Evolutionary conservation across 2,888 invertebrate genomes (phyloP).

Genomic region (Eudasyphora cyanicolor): DNA sequence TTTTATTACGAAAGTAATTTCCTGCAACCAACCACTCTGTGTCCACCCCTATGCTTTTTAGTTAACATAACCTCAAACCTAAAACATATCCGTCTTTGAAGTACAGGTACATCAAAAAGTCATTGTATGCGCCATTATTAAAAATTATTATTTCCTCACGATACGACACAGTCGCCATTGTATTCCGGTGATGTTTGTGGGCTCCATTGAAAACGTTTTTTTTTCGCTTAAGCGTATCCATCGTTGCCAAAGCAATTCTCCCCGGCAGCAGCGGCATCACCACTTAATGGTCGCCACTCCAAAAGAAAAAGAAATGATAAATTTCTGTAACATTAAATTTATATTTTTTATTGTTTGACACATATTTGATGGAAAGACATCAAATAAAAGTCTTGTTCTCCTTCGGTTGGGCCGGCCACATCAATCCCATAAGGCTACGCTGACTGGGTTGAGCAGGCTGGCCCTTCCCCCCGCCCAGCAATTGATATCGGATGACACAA

Average conservation of each 20-base stretch:
- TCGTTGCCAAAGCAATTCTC: neutral
- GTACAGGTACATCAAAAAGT: slow-evolving; percentile 1
- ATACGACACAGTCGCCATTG: slow-evolving; percentile 28
- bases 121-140: neutral
- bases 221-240: neutral
- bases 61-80: neutral
- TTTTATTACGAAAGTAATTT: neutral
- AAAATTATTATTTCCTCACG: neutral
- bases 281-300: slow-evolving; percentile 22
- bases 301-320: slow-evolving; percentile 21
- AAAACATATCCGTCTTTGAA: neutral
- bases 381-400: slow-evolving; percentile 8
- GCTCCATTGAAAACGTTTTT: neutral
- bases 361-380: slow-evolving; percentile 43
- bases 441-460: no score
- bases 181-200: neutral
- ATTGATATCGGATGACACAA: slow-evolving; percentile 26
- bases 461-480: neutral
- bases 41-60: neutral
- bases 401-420: neutral
- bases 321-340: slow-evolving; percentile 46
- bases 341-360: slow-evolving; percentile 40
- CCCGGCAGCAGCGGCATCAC: neutral
- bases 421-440: no score
- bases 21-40: neutral